Evolutionary conservation across 2,797 vertebrate species (phyloP), one percentile per base, ranked within the genome.

Genomic region (Lophotriccus pileatus): DNA sequence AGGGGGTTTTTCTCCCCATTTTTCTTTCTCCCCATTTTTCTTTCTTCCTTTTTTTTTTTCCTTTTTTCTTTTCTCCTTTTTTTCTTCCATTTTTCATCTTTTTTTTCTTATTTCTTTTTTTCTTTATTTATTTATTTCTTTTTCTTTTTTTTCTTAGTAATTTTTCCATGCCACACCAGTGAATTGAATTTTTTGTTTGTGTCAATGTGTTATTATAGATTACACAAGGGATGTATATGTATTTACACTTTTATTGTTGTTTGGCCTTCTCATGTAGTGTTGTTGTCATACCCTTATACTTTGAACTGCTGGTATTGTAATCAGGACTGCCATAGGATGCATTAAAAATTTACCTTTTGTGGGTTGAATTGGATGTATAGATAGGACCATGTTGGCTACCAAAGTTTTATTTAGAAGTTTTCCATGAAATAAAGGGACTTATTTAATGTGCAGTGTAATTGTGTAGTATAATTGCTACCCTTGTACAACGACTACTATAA

Each of bases 231-330:
- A 34, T 74, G 22, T 41, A 4, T 53, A 36, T 53, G 20, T 82
- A 63, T 89, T 94, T 85, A 27, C 23, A 20, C 70, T 91, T 82
- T 63, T 87, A 27, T 53, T 89, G 44, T 34, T 89, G 10, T 79
- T 89, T 77, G 32, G 6, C n/a, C 25, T 73, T 37, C 10, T 76
- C 87, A 44, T 18, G 7, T 60, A 30, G 63, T 66, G 25, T 44
- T 75, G 6, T 66, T 73, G 15, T 43, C 11, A 27, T 91, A 66
- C 16, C n/a, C 12, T 63, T 67, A 53, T 5, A 6, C 23, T 80
- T 70, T 9, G 34, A 77, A 36, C 53, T 91, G 41, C 55, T 89
- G 36, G 3, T 73, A 25, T 43, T 53, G 14, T 60, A 49, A 67
- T 52, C 64, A 63, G 21, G 8, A 21, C 0, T 0, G 53, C 36